Evolutionary conservation across 2,888 invertebrate genomes (phyloP).

Genomic region (Elmis aenea): DNA sequence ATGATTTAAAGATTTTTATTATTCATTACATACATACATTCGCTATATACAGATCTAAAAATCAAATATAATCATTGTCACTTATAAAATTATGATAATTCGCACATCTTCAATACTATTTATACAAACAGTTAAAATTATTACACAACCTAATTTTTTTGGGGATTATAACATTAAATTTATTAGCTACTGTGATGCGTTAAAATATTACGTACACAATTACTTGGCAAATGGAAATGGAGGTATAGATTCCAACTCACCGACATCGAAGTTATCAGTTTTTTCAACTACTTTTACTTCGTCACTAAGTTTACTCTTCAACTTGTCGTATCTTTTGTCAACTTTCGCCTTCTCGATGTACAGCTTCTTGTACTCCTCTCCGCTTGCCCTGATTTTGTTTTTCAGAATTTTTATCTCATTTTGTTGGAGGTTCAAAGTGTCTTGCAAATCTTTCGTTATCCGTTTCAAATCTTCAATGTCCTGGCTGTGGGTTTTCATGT

Average conservation of each 20-base stretch:
- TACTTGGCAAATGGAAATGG: conserved; percentile 23
- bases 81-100: no score
- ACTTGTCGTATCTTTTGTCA: conserved; percentile 28
- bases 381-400: conserved; percentile 28
- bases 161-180: no score
- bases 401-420: conserved; percentile 36
- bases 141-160: no score
- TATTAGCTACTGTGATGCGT: no score
- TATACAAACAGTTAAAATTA: no score
- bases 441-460: conserved; percentile 27
- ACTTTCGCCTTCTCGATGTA: conserved; percentile 28
- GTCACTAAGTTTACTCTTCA: conserved; percentile 17
- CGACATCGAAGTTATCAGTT: conserved; percentile 15
- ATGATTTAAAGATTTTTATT: no score
- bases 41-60: no score
- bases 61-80: no score
- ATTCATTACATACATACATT: no score
- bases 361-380: conserved; percentile 30
- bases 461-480: conserved; percentile 30
- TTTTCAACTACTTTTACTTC: conserved; percentile 4
- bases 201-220: no score
- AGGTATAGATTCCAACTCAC: conserved; percentile 24
- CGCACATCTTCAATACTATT: no score
- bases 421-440: conserved; percentile 29
- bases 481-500: conserved; percentile 22